Evolutionary conservation across 2,113 vertebrate species (phyloP).

Genomic region (Chamaetylas fuelleborni): DNA sequence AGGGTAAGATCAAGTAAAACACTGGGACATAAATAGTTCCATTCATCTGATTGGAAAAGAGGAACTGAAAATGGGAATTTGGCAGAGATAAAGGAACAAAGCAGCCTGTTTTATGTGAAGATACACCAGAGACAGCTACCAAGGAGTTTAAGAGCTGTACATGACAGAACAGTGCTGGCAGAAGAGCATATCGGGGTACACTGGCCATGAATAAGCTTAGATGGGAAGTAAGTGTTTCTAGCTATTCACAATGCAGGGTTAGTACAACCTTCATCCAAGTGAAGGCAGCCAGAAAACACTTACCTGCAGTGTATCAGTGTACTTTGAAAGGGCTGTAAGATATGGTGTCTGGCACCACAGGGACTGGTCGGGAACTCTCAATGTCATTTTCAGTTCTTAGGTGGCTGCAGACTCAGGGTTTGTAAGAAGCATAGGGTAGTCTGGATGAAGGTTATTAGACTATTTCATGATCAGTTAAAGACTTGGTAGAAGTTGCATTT

Average conservation of each 20-base stretch:
- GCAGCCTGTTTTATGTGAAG: neutral
- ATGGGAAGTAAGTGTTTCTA: neutral
- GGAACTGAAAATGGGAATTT: neutral
- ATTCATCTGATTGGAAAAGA: neutral
- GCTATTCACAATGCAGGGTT: rapidly evolving
- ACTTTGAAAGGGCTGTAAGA: neutral
- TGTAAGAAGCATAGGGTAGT: neutral
- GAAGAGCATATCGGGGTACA: neutral
- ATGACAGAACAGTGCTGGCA: neutral
- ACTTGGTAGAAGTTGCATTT: neutral
- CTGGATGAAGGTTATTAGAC: neutral
- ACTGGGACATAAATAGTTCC: neutral
- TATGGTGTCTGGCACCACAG: neutral
- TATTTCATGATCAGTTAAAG: neutral
- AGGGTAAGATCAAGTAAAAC: neutral
- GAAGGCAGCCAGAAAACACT: neutral
- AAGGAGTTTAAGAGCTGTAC: neutral
- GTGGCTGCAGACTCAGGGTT: neutral
- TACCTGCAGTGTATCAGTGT: neutral
- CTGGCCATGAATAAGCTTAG: neutral
- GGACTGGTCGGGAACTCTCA: neutral
- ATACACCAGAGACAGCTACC: neutral
- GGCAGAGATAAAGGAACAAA: neutral
- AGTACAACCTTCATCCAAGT: neutral
- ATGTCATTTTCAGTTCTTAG: neutral